Evolutionary conservation across 2,797 vertebrate species (phyloP).

Genomic region (Hippoglossus hippoglossus): DNA sequence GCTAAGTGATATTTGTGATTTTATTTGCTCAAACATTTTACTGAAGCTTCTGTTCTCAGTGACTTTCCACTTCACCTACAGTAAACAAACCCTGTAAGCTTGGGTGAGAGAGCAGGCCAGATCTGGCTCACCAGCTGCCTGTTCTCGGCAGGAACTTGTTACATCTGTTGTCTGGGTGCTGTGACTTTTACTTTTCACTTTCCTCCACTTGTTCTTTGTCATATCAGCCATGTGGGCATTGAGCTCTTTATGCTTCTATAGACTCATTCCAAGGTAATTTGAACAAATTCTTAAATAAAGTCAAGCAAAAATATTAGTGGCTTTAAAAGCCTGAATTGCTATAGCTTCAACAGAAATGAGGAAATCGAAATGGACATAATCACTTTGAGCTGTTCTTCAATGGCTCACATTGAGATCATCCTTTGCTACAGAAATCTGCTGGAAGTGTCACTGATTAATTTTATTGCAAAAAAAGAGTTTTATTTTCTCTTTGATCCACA

Average conservation of each 20-base stretch:
- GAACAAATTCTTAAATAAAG: too few species aligned
- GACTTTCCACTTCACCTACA: too few species aligned
- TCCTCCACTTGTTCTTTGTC: slow-evolving; percentile 14
- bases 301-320: too few species aligned
- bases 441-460: slow-evolving; percentile 25
- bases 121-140: slow-evolving; percentile 50
- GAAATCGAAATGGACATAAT: background rate
- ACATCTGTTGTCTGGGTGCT: slow-evolving; percentile 53
- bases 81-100: too few species aligned
- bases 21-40: too few species aligned
- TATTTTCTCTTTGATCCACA: slow-evolving; percentile 22
- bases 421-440: slow-evolving; percentile 30
- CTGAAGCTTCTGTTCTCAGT: too few species aligned
- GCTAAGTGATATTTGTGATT: too few species aligned
- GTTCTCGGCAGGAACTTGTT: slow-evolving; percentile 49
- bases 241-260: slow-evolving; percentile 3
- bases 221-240: slow-evolving; percentile 17
- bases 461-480: slow-evolving; percentile 7
- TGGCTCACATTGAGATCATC: slow-evolving; percentile 28
- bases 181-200: slow-evolving; percentile 21
- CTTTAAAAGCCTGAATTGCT: too few species aligned
- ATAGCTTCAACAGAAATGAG: too few species aligned
- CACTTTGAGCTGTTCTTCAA: slow-evolving; percentile 10
- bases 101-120: slow-evolving; percentile 10
- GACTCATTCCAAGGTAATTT: too few species aligned